These are phyloP conservation scores for Crocallis elinguaria DNA, from an alignment of 2,888 invertebrate genomes.

Conservation along the genomic window DNA sequence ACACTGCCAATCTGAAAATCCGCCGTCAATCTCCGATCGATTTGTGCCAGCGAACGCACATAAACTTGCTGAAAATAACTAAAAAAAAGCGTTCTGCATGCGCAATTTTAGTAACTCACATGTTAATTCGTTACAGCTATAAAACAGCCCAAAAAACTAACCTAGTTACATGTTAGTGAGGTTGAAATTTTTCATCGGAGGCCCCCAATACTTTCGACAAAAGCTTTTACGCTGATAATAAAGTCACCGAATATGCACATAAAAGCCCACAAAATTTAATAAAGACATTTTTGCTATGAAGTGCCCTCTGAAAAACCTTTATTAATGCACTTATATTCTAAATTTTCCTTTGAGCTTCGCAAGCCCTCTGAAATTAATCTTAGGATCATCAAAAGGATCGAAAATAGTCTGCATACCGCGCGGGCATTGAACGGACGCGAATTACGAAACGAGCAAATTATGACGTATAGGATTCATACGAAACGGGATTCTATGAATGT, in stretches of 20 bases:
- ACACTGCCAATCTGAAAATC: too few relatives aligned
- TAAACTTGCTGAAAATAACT: too few relatives aligned
- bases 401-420: constrained; percentile 74
- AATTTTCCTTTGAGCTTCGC: constrained; percentile 77
- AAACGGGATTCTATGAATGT: constrained; percentile 15
- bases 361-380: constrained; percentile 79
- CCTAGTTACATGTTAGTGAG: constrained; percentile 35
- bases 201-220: constrained; percentile 55
- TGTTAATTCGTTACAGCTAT: constrained; percentile 7
- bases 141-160: constrained; percentile 19
- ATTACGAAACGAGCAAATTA: constrained; percentile 59
- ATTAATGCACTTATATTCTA: constrained; percentile 83
- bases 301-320: constrained; percentile 75
- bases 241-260: constrained; percentile 69
- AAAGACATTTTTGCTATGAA: constrained; percentile 75
- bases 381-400: constrained; percentile 78
- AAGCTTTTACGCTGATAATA: constrained; percentile 69
- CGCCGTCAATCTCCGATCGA: too few relatives aligned
- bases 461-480: constrained; percentile 64
- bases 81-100: too few relatives aligned
- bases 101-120: too few relatives aligned
- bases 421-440: constrained; percentile 60
- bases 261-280: constrained; percentile 79
- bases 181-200: constrained; percentile 51
- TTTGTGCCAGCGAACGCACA: too few relatives aligned